Conservation (phyloP, 2,113 vertebrate species). For the Saguinus midas region DNA sequence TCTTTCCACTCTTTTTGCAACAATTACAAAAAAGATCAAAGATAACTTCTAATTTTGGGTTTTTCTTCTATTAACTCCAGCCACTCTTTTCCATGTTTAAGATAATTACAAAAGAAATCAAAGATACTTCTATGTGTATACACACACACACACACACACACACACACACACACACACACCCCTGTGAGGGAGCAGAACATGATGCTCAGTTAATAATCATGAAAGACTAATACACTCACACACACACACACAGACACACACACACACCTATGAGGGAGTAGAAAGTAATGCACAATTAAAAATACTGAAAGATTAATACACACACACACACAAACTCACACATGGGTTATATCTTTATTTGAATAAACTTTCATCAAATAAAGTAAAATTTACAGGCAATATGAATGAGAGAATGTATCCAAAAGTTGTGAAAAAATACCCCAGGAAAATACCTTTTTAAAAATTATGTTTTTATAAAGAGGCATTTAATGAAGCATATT, state of each 20-base stretch:
- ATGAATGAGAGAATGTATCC: constrained; percentile 33
- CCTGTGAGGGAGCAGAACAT: not conserved
- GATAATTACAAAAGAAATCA: constrained; percentile 63
- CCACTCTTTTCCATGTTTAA: too few relatives aligned
- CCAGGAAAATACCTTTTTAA: constrained; percentile 55
- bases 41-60: not conserved
- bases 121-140: not conserved
- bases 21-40: constrained; percentile 69
- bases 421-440: constrained; percentile 1
- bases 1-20: constrained; percentile 33
- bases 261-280: too few relatives aligned
- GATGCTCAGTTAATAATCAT: not conserved
- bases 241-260: too few relatives aligned
- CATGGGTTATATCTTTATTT: not conserved
- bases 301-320: too few relatives aligned
- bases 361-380: constrained; percentile 4
- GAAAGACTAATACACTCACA: constrained; percentile 24
- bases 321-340: not conserved
- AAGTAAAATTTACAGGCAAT: constrained; percentile 49
- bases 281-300: too few relatives aligned
- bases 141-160: rapidly evolving
- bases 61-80: too few relatives aligned
- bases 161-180: not conserved
- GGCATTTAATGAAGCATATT: not conserved
- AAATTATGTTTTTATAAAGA: constrained; percentile 53